A percentile compares a stretch with the other conserved stretches of the same genome.
phyloP scores from a whole-genome alignment of 30 jellyfish, hydroid and myxozoan species.

The Phacellophora camtschatica region DNA sequence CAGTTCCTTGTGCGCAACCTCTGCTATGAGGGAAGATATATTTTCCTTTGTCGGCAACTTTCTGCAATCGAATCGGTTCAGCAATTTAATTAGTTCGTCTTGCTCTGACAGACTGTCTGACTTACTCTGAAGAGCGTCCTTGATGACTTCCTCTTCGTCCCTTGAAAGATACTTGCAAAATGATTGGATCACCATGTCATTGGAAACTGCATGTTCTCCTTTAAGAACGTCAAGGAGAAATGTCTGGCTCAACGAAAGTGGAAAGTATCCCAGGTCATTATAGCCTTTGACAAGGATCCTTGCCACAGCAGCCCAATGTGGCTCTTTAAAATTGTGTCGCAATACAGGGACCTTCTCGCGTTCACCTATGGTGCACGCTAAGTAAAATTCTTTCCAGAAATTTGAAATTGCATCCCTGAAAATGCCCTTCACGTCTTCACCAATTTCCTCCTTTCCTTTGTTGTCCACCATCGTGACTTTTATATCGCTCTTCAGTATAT shows the following conservation, averaged over 20 bases:
- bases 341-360: background rate
- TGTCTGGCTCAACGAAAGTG: background rate
- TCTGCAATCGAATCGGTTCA: background rate
- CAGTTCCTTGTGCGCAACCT: slow-evolving; percentile 29
- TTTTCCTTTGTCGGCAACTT: slow-evolving; percentile 4
- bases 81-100: too few relatives aligned
- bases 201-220: background rate
- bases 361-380: background rate
- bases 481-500: background rate
- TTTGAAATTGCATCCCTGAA: background rate
- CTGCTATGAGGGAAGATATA: background rate
- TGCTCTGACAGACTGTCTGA: background rate
- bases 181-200: background rate
- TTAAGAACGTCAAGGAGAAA: background rate
- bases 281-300: background rate
- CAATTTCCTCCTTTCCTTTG: background rate
- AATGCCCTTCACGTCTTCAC: background rate
- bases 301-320: slow-evolving; percentile 19
- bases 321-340: background rate
- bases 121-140: background rate
- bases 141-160: background rate
- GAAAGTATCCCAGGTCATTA: background rate
- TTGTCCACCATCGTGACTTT: background rate
- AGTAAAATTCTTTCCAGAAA: background rate
- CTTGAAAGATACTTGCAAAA: background rate